Base-by-base conservation (phyloP, 2,888 invertebrate genomes). In the Xestia xanthographa region DNA sequence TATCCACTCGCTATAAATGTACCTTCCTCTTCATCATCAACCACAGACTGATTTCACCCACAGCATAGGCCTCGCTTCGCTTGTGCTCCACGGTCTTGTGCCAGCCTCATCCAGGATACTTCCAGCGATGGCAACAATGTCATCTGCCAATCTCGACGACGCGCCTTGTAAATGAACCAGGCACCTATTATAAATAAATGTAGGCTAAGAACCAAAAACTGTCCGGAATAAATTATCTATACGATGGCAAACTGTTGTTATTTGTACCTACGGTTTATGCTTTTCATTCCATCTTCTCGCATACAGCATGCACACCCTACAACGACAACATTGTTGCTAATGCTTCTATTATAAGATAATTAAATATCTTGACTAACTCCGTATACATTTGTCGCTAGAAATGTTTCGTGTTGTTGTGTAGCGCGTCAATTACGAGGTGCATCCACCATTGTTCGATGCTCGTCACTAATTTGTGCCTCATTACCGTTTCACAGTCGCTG, bases 401-500 rank as follows among this genome's bases (percentile, higher is more conserved):
- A 14, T 48, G 58, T 53, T 12, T 50, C 34, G 43, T 58, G 34
- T 43, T 67, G 67, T 45, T 29, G 43, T 69, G 14, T 63, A 70
- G 17, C 3, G 8, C 29, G n/a, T 2, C 41, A 73, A 78, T 74
- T 74, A 82, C 29, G 20, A 60, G 41, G 58, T 73, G 72, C 50
- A 65, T 58, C 71, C 63, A 78, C 70, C 71, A 82, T 81, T 68
- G 74, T 71, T 43, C 41, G 14, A 68, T 66, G 50, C 60, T 43
- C 12, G 58, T 73, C 53, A n/a, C 53, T 66, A 65, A 81, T 80
- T 71, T 60, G 45, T 34, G 56, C 53, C 53, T 63, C 68, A 77
- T 81, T 80, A 43, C 63, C 43, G 14, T 67, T 73, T 67, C 78
- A 81, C 63, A 73, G 73, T 34, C 45, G 26, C 77, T 74, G 78